phyloP scores from a whole-genome alignment of 2,888 invertebrate species.

The Gymnocheta viridis region DNA sequence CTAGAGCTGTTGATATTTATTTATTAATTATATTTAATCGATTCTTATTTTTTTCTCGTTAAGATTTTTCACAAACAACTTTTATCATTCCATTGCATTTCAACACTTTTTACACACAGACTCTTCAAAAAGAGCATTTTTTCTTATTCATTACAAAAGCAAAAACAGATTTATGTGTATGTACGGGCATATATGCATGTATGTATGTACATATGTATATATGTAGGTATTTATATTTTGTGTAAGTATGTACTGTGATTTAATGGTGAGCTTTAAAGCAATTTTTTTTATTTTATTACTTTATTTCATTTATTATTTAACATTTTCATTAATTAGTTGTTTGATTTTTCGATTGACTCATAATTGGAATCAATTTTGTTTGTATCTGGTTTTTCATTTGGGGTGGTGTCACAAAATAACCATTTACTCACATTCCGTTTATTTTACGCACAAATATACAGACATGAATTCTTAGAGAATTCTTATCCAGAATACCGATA shows the following conservation, averaged over 20 bases:
- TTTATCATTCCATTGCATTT: constrained; percentile 7
- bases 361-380: constrained; percentile 72
- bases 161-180: too few species aligned
- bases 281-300: not conserved
- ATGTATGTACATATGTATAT: too few species aligned
- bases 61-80: not conserved
- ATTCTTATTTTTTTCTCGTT: constrained; percentile 9
- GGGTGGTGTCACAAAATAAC: constrained; percentile 69
- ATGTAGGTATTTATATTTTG: too few species aligned
- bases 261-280: not conserved
- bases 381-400: constrained; percentile 72
- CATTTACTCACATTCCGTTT: constrained; percentile 54
- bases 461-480: constrained; percentile 32
- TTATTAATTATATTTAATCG: not conserved
- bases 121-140: constrained; percentile 3
- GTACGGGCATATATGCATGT: too few species aligned
- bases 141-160: constrained; percentile 47
- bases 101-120: constrained; percentile 1
- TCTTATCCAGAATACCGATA: constrained; percentile 31
- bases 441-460: constrained; percentile 38
- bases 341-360: constrained; percentile 61
- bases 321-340: constrained; percentile 23
- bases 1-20: not conserved
- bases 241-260: not conserved
- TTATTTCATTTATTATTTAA: constrained; percentile 17